Evolutionary conservation across 2,113 vertebrate genomes (phyloP).

Genomic region (Plotosus lineatus): DNA sequence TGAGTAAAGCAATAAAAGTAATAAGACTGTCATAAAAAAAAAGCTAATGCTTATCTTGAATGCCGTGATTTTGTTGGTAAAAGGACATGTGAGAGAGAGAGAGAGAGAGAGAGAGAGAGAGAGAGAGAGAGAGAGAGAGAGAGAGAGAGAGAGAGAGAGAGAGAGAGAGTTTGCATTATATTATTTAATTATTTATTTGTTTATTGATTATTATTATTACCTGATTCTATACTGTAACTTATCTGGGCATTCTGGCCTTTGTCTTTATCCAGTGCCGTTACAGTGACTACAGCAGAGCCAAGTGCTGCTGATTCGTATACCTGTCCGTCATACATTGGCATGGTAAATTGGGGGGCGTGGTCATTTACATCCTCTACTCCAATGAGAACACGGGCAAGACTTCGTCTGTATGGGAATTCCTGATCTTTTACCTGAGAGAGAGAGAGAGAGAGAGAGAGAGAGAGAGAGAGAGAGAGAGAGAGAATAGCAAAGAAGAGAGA

Average conservation of each 20-base stretch:
- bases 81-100: too few relatives aligned
- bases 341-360: slow-evolving; percentile 91
- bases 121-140: too few relatives aligned
- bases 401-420: slow-evolving; percentile 93
- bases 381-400: slow-evolving; percentile 86
- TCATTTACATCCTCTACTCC: slow-evolving; percentile 95
- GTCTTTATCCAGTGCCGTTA: slow-evolving; percentile 94
- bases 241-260: slow-evolving; percentile 94
- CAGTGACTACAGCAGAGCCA: slow-evolving; percentile 90
- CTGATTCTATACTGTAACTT: slow-evolving; percentile 89
- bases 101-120: too few relatives aligned
- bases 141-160: too few relatives aligned
- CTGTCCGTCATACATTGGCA: slow-evolving; percentile 84
- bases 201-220: too few relatives aligned
- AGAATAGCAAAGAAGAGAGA: slow-evolving; percentile 24
- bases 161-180: too few relatives aligned
- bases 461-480: background rate
- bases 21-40: background rate
- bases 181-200: too few relatives aligned
- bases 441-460: slow-evolving; percentile 20
- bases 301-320: slow-evolving; percentile 95
- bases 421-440: slow-evolving; percentile 89
- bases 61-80: too few relatives aligned
- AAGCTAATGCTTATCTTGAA: too few relatives aligned
- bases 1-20: background rate